Evolutionary conservation across 23 tunicate genomes (phyloP).

Genomic region (Botrylloides violaceus): DNA sequence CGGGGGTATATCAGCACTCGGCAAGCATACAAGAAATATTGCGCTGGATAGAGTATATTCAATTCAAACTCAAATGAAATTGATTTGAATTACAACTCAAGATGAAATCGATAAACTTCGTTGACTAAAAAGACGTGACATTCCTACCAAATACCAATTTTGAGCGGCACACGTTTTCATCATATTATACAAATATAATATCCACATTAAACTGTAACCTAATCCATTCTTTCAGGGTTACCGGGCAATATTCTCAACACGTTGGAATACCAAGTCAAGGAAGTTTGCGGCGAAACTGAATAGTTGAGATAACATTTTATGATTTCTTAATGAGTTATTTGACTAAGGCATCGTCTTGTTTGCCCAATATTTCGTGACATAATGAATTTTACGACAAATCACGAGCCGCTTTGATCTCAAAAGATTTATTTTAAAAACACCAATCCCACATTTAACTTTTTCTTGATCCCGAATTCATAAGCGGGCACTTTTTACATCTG

Average conservation of each 20-base stretch:
- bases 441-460: no score
- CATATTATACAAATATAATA: not conserved
- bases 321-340: constrained; percentile 10
- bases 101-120: no score
- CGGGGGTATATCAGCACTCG: no score
- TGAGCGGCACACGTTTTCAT: not conserved
- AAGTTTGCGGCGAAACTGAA: not conserved
- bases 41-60: no score
- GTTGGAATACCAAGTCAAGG: not conserved
- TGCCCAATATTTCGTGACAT: not conserved
- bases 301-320: not conserved
- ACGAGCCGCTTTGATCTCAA: not conserved
- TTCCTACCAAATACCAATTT: not conserved
- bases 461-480: no score
- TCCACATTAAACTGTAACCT: not conserved
- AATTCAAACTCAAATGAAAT: no score
- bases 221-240: not conserved
- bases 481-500: no score
- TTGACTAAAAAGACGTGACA: not conserved
- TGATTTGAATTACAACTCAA: no score
- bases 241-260: no score
- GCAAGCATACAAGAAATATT: no score
- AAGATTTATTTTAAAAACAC: not conserved
- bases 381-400: constrained; percentile 2
- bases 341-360: constrained; percentile 14